Conservation (phyloP, 2,113 vertebrate genomes). For the Stigmatopora argus region DNA sequence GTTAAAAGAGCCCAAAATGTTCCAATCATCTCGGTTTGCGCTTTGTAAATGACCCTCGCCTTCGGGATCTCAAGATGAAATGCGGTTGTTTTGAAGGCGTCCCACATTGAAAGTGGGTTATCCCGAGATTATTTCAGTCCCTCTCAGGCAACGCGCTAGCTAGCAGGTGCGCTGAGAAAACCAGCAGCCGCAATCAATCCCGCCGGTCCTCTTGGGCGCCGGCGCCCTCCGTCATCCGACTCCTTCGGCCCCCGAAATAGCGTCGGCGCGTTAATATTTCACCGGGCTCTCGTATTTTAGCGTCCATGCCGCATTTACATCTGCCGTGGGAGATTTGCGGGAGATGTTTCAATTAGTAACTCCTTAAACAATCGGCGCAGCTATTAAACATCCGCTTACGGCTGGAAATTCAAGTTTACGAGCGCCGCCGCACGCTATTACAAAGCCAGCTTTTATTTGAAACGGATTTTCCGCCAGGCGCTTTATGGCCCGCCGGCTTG, state of each 20-base stretch:
- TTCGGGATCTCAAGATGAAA: not conserved
- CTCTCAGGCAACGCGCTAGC: constrained; percentile 8
- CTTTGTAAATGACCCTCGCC: not conserved
- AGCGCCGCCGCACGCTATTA: not conserved
- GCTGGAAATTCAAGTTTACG: too few relatives aligned
- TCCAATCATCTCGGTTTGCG: too few relatives aligned
- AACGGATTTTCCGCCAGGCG: not conserved
- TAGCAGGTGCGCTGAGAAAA: constrained; percentile 39
- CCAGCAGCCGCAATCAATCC: constrained; percentile 42
- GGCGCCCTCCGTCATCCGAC: constrained; percentile 30
- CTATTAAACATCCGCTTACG: not conserved
- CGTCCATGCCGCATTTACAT: not conserved
- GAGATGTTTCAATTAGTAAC: constrained; percentile 2
- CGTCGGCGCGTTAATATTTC: constrained; percentile 19
- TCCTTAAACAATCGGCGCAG: not conserved
- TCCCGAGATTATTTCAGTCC: constrained; percentile 13
- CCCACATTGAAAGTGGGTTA: constrained; percentile 26
- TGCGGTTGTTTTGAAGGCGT: constrained; percentile 6
- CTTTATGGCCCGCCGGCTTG: not conserved
- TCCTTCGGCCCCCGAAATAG: constrained; percentile 18
- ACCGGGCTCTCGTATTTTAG: constrained; percentile 6
- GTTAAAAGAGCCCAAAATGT: too few relatives aligned
- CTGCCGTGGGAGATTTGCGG: not conserved
- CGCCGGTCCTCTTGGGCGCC: constrained; percentile 17
- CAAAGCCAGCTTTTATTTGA: not conserved